Percentiles rank a stretch among this genome's conserved stretches.
These are phyloP conservation scores for Pollenia angustigena DNA, from an alignment of 2,888 invertebrate species.

Conservation along the genomic window DNA sequence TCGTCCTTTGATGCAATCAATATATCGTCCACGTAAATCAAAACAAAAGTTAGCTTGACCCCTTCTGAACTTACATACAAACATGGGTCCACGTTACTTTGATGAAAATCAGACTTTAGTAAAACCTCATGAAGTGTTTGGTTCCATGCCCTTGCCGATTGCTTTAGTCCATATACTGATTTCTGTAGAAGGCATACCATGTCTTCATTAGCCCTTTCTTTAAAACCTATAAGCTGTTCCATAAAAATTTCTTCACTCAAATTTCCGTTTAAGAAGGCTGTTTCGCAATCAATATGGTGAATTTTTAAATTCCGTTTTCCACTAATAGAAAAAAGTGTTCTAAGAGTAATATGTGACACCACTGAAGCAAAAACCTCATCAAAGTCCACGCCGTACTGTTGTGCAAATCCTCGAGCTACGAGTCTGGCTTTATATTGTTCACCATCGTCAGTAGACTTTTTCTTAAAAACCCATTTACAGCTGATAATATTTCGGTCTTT, in stretches of 20 bases:
- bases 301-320: constrained; percentile 34
- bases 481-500: constrained; percentile 29
- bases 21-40: constrained; percentile 34
- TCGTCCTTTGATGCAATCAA: neutral
- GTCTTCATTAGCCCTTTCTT: constrained; percentile 34
- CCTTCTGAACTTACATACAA: constrained; percentile 34
- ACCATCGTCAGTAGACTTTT: neutral
- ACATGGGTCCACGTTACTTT: constrained; percentile 38
- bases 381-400: too few species aligned
- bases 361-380: too few species aligned
- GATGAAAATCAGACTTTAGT: constrained; percentile 4
- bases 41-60: neutral
- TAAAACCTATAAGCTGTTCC: constrained; percentile 67
- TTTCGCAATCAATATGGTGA: constrained; percentile 31
- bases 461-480: constrained; percentile 34
- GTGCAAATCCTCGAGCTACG: too few species aligned
- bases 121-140: constrained; percentile 11
- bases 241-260: constrained; percentile 71
- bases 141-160: constrained; percentile 51
- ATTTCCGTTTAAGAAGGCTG: constrained; percentile 45
- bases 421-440: constrained; percentile 28
- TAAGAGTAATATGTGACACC: neutral
- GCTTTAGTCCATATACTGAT: constrained; percentile 54
- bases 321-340: constrained; percentile 22
- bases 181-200: constrained; percentile 39